Evolutionary conservation across 1,140 invertebrate genomes (phyloP).

Genomic region (Bombus soroeensis): DNA sequence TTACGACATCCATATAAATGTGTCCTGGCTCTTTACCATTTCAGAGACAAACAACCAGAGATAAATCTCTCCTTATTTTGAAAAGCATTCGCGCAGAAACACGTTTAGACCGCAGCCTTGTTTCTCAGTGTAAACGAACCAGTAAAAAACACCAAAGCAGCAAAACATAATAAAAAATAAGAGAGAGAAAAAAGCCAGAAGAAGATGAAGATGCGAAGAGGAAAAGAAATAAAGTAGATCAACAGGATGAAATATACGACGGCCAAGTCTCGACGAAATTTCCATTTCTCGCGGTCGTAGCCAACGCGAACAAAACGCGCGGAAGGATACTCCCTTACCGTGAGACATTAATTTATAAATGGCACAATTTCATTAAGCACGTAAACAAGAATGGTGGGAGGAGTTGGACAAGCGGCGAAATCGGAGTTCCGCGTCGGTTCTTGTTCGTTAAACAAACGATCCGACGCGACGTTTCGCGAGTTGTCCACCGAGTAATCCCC

Average conservation of each 20-base stretch:
- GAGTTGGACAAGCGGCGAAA: neutral
- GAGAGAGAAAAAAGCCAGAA: neutral
- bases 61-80: neutral
- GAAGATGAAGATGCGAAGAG: neutral
- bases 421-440: neutral
- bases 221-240: neutral
- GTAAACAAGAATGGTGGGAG: neutral
- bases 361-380: slow-evolving; percentile 25
- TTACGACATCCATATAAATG: neutral
- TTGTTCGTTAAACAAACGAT: slow-evolving; percentile 18
- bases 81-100: slow-evolving; percentile 2
- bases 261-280: neutral
- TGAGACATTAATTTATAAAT: slow-evolving; percentile 28
- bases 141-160: neutral
- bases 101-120: slow-evolving; percentile 1
- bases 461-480: slow-evolving; percentile 6
- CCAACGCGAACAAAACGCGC: neutral
- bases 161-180: neutral
- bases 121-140: neutral
- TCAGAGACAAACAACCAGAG: neutral
- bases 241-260: neutral
- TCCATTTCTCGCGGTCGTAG: neutral
- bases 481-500: slow-evolving; percentile 5
- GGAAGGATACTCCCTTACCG: neutral
- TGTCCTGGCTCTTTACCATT: neutral